phyloP scores from a whole-genome alignment of 2,888 invertebrate genomes.

The Belgica antarctica region DNA sequence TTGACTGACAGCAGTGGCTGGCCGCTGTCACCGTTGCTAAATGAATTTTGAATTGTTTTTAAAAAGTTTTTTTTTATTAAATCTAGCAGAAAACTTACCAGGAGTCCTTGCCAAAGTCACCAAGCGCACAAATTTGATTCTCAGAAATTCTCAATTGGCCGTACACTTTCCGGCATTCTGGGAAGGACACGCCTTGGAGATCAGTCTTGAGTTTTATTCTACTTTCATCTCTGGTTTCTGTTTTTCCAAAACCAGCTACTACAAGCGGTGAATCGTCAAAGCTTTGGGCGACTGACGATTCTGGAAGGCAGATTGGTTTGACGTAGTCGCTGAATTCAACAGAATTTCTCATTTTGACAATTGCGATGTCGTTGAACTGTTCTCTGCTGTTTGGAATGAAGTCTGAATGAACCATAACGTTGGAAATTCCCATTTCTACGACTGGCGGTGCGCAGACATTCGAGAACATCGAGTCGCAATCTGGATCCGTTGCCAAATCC shows the following conservation, averaged over 20 bases:
- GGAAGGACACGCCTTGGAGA: slow-evolving; percentile 1
- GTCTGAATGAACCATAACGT: slow-evolving; percentile 48
- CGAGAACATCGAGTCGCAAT: slow-evolving; percentile 44
- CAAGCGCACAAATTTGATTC: slow-evolving; percentile 28
- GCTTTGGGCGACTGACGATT: neutral
- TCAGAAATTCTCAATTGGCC: neutral
- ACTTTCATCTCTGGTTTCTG: slow-evolving; percentile 51
- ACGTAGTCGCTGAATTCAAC: slow-evolving; percentile 47
- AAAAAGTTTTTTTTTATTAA: too few species aligned
- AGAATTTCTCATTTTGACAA: slow-evolving; percentile 50
- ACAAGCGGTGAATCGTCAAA: neutral
- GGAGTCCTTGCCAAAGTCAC: slow-evolving; percentile 24
- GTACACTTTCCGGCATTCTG: neutral
- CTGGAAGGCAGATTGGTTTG: slow-evolving; percentile 45
- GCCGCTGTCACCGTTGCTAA: slow-evolving; percentile 25
- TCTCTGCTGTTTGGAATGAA: slow-evolving; percentile 49
- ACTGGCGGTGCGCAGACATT: slow-evolving; percentile 53
- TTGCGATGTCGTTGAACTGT: slow-evolving; percentile 53
- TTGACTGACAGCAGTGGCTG: slow-evolving; percentile 22
- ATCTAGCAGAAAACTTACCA: slow-evolving; percentile 11
- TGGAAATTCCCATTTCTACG: slow-evolving; percentile 48
- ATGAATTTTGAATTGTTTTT: too few species aligned
- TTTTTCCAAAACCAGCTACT: slow-evolving; percentile 57
- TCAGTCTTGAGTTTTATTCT: slow-evolving; percentile 21
- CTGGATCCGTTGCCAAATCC: slow-evolving; percentile 46